Percentiles rank a stretch among this genome's conserved stretches.
Conservation (phyloP, 2,888 invertebrate genomes). For the Perizoma flavofasciatum region DNA sequence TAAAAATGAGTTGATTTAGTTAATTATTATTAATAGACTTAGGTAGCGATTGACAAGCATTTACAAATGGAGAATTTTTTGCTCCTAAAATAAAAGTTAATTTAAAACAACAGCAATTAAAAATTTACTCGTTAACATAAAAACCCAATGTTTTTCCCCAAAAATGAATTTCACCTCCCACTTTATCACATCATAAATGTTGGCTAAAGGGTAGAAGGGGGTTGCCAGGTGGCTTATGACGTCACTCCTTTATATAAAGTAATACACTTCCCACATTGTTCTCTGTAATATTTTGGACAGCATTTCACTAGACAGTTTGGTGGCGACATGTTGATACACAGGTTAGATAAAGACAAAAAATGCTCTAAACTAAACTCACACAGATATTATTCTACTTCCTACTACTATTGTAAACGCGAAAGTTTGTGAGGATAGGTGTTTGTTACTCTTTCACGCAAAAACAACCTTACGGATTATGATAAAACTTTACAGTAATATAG, state of each 20-base stretch:
- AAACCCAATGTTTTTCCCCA: constrained; percentile 16
- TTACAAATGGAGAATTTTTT: too few relatives aligned
- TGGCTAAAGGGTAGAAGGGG: constrained; percentile 27
- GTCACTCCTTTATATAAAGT: constrained; percentile 30
- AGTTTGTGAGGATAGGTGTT: too few relatives aligned
- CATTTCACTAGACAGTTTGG: not conserved
- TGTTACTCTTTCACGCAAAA: too few relatives aligned
- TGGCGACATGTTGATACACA: not conserved
- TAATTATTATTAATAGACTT: too few relatives aligned
- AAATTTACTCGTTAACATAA: constrained; percentile 17
- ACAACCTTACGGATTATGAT: too few relatives aligned
- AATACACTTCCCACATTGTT: constrained; percentile 19
- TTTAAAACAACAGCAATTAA: constrained; percentile 6
- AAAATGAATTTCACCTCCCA: constrained; percentile 19
- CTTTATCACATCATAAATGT: constrained; percentile 29
- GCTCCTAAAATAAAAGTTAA: not conserved
- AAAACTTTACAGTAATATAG: too few relatives aligned
- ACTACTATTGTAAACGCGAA: too few relatives aligned
- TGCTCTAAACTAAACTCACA: too few relatives aligned
- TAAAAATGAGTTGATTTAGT: too few relatives aligned
- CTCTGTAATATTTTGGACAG: constrained; percentile 9
- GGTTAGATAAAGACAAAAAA: too few relatives aligned
- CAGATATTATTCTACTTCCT: too few relatives aligned
- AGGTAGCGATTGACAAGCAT: too few relatives aligned
- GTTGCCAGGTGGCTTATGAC: constrained; percentile 34